Conservation (phyloP, 1,140 invertebrate genomes). For the Lepidotrigona ventralis region DNA sequence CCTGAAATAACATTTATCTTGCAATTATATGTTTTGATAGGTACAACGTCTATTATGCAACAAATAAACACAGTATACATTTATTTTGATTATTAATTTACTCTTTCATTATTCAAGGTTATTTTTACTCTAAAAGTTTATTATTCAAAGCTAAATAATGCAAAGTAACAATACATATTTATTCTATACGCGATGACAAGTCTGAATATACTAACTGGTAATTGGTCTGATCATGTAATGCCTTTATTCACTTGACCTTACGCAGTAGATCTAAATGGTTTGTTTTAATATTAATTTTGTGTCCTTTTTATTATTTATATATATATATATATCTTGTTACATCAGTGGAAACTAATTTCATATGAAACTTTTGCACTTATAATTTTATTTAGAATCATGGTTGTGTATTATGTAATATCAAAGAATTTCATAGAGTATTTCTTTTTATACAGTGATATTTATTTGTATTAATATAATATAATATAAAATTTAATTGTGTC, state of each 20-base stretch:
- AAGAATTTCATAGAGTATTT: not conserved
- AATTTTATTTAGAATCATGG: not conserved
- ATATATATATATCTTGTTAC: not conserved
- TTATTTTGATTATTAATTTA: constrained; percentile 4
- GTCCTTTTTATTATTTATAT: not conserved
- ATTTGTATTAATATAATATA: not conserved
- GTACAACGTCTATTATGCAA: not conserved
- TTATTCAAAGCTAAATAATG: not conserved
- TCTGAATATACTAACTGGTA: not conserved
- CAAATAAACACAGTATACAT: not conserved
- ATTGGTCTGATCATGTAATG: not conserved
- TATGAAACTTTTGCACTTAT: not conserved
- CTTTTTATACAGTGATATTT: not conserved
- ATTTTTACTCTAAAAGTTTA: not conserved
- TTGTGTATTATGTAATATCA: not conserved
- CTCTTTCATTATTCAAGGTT: not conserved
- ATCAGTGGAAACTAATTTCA: not conserved
- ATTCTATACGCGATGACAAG: not conserved
- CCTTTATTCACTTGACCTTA: constrained; percentile 6
- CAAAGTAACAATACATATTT: not conserved
- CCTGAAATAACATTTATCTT: not conserved
- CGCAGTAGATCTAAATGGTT: not conserved
- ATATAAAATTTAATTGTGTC: not conserved
- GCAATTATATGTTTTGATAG: not conserved
- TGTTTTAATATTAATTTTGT: not conserved